A percentile compares a stretch with the other conserved stretches of the same genome.
These are phyloP conservation scores for Buteo buteo DNA, from an alignment of 2,113 vertebrate genomes.

Conservation along the genomic window DNA sequence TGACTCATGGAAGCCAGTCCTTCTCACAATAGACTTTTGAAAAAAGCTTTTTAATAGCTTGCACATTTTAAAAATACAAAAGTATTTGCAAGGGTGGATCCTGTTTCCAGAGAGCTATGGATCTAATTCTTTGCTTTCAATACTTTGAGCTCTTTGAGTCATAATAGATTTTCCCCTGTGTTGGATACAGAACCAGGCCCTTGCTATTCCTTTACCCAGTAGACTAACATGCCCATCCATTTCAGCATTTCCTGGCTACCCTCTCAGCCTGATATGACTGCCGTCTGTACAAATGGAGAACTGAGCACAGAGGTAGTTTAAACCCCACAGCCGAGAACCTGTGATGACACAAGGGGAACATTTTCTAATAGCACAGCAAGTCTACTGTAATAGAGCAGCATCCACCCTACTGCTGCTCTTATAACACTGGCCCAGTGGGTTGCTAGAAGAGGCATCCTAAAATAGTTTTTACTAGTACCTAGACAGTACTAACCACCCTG, in stretches of 20 bases:
- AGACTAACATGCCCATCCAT: background rate
- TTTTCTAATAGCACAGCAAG: background rate
- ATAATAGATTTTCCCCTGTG: background rate
- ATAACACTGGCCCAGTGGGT: background rate
- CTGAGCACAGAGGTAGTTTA: background rate
- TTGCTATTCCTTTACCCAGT: background rate
- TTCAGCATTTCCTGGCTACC: background rate
- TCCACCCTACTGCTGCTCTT: background rate
- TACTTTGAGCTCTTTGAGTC: background rate
- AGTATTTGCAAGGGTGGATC: conserved; percentile 40
- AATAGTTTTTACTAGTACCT: background rate
- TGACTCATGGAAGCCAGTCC: conserved; percentile 53
- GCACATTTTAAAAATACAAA: conserved; percentile 56
- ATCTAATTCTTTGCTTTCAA: conserved; percentile 32
- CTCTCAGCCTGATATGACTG: background rate
- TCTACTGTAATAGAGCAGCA: background rate
- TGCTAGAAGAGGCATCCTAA: background rate
- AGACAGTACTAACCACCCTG: background rate
- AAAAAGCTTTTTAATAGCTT: conserved; percentile 58
- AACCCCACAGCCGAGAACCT: background rate
- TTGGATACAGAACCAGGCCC: background rate
- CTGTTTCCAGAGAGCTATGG: conserved; percentile 8
- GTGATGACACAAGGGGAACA: background rate
- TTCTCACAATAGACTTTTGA: conserved; percentile 47
- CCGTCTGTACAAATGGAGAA: background rate